A percentile compares a stretch with the other conserved stretches of the same genome.
These are phyloP conservation scores for Channa maculata DNA, from an alignment of 2,113 vertebrate species.

Conservation along the genomic window DNA sequence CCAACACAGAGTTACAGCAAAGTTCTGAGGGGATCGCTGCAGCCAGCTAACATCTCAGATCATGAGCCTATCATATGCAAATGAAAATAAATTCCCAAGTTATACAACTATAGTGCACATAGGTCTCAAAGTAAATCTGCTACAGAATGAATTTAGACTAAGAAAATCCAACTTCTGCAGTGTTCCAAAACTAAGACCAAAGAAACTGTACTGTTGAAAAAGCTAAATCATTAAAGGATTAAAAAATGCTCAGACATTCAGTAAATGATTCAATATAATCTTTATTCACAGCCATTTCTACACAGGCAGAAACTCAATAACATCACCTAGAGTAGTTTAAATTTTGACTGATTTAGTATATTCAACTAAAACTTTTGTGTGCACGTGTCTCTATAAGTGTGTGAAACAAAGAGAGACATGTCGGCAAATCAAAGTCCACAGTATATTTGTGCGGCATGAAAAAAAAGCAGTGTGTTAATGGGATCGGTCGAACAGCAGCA, in stretches of 20 bases:
- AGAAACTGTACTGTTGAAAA: background rate
- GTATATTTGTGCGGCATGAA: background rate
- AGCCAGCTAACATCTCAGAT: too few species aligned
- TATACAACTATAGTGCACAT: too few species aligned
- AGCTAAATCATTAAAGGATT: background rate
- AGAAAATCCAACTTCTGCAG: too few species aligned
- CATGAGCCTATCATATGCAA: too few species aligned
- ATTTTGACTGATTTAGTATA: background rate
- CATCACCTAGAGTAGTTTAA: background rate
- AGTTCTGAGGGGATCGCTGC: too few species aligned
- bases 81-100: too few species aligned
- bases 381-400: background rate
- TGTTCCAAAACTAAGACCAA: background rate
- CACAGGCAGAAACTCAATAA: conserved; percentile 24
- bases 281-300: conserved; percentile 72
- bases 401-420: background rate
- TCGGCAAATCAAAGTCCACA: background rate
- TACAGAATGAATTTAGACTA: too few species aligned
- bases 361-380: conserved; percentile 9
- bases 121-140: too few species aligned
- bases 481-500: conserved; percentile 9
- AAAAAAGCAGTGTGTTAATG: conserved; percentile 21
- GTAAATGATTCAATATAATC: conserved; percentile 41
- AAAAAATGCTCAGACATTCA: conserved; percentile 18
- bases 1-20: too few species aligned